Conservation (phyloP, 2,797 vertebrate genomes). For the Emys orbicularis region DNA sequence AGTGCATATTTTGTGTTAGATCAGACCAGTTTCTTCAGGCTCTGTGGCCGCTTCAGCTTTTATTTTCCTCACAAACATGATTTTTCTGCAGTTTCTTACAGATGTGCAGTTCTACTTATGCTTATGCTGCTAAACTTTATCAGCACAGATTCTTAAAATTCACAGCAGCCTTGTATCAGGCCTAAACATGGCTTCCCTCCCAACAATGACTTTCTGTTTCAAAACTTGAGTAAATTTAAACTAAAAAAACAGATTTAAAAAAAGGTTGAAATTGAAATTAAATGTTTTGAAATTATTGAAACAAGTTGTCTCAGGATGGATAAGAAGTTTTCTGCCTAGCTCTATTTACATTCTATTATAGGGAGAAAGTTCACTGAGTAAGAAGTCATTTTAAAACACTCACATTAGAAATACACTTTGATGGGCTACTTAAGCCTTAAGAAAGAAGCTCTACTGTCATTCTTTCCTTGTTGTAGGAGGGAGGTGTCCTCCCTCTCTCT, state of each 20-base stretch:
- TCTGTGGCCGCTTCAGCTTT: not conserved
- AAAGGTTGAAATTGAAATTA: not conserved
- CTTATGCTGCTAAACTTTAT: not conserved
- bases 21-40: not conserved
- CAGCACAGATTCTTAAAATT: not conserved
- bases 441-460: not conserved
- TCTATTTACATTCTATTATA: not conserved
- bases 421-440: not conserved
- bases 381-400: not conserved
- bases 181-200: not conserved
- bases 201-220: not conserved
- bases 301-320: too few species aligned
- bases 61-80: not conserved
- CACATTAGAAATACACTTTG: rapidly evolving
- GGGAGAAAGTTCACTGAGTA: not conserved
- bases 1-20: not conserved
- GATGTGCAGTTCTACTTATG: not conserved
- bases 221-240: not conserved
- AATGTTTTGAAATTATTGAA: not conserved
- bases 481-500: not conserved
- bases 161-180: not conserved
- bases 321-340: too few species aligned
- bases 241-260: not conserved
- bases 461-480: not conserved
- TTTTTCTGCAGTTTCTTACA: not conserved